Evolutionary conservation across 2,888 invertebrate genomes (phyloP).

Genomic region (Cartodere bifasciata): DNA sequence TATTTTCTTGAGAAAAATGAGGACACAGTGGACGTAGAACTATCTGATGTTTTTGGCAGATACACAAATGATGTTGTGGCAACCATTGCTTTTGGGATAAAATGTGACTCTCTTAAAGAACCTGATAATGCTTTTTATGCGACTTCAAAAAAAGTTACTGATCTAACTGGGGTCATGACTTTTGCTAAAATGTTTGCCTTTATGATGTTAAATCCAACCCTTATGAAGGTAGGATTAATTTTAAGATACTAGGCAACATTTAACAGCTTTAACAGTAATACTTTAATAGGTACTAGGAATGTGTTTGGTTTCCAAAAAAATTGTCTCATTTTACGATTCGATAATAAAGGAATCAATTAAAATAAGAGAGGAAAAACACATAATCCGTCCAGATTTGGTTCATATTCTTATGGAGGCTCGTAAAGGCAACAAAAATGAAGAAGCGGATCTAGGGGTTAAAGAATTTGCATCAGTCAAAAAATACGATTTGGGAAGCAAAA

Average conservation of each 20-base stretch:
- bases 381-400: slow-evolving; percentile 35
- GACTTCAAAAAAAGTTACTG: slow-evolving; percentile 36
- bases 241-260: slow-evolving; percentile 1
- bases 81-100: slow-evolving; percentile 39
- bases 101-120: slow-evolving; percentile 41
- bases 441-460: slow-evolving; percentile 14
- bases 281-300: not conserved
- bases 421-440: slow-evolving; percentile 27
- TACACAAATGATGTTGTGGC: slow-evolving; percentile 42
- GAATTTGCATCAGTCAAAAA: slow-evolving; percentile 26
- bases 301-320: not conserved
- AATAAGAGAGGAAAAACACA: slow-evolving; percentile 18
- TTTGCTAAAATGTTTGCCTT: slow-evolving; percentile 10
- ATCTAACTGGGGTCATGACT: slow-evolving; percentile 10
- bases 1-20: slow-evolving; percentile 14
- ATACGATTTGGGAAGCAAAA: too few species aligned
- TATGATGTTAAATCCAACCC: slow-evolving; percentile 11
- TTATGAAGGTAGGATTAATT: slow-evolving; percentile 13
- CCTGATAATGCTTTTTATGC: slow-evolving; percentile 40
- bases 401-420: slow-evolving; percentile 43
- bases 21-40: slow-evolving; percentile 25
- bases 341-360: slow-evolving; percentile 18
- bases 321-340: too few species aligned
- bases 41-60: slow-evolving; percentile 36
- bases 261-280: not conserved